phyloP scores from a whole-genome alignment of 2,113 vertebrate species.

The Piaya cayana region DNA sequence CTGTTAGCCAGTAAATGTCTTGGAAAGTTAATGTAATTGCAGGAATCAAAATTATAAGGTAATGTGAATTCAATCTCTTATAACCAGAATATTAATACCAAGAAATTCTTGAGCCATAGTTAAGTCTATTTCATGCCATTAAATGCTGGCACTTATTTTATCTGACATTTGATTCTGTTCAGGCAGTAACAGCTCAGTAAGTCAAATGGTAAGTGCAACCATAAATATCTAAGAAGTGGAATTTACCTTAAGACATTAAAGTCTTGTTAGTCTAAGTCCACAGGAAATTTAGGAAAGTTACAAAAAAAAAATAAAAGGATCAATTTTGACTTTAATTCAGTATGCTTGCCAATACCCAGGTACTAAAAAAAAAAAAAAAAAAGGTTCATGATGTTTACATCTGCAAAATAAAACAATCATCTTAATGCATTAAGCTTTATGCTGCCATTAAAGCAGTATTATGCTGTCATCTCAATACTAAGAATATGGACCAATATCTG shows the following conservation, averaged over 20 bases:
- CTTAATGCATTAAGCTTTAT: background rate
- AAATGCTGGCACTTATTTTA: conserved; percentile 51
- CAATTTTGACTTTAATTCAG: background rate
- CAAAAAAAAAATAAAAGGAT: background rate
- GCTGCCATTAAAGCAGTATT: too few relatives aligned
- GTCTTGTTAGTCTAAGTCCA: background rate
- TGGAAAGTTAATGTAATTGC: conserved; percentile 40
- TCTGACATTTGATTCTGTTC: conserved; percentile 57
- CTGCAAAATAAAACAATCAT: background rate
- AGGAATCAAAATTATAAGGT: background rate
- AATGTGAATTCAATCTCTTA: conserved; percentile 23
- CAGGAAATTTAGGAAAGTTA: background rate
- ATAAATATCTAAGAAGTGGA: background rate
- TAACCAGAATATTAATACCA: background rate
- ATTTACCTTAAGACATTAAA: background rate
- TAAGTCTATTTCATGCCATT: conserved; percentile 54
- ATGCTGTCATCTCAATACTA: too few relatives aligned
- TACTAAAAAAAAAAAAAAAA: background rate
- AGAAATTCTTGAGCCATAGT: background rate
- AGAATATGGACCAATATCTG: background rate
- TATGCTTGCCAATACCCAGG: background rate
- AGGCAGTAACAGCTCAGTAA: conserved; percentile 28
- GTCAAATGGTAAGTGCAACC: conserved; percentile 26
- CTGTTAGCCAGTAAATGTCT: conserved; percentile 29
- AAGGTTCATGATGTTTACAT: background rate